These are phyloP conservation scores for Sebastes vulpes DNA, from an alignment of 2,797 vertebrate genomes.

Conservation along the genomic window DNA sequence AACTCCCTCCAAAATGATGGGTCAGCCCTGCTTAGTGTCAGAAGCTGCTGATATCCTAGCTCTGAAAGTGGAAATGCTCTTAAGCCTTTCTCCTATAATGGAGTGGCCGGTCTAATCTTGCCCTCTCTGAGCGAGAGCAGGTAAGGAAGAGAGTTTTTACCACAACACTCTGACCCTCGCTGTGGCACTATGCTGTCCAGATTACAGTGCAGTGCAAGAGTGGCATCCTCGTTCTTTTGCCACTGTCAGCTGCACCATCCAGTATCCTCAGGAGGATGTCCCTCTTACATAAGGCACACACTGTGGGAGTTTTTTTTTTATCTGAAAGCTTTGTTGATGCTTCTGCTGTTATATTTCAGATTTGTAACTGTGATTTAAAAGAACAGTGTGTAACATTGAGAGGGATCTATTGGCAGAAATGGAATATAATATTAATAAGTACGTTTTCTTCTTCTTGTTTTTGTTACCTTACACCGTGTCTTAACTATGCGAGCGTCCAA, in stretches of 20 bases:
- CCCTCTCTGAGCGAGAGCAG: constrained; percentile 69
- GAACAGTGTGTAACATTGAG: background rate
- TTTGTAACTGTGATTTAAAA: background rate
- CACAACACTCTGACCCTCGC: constrained; percentile 64
- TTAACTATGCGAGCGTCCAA: no score
- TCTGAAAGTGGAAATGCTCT: constrained; percentile 80
- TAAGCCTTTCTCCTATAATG: constrained; percentile 77
- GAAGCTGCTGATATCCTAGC: constrained; percentile 75
- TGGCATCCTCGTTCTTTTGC: constrained; percentile 27
- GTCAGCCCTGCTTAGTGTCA: constrained; percentile 82
- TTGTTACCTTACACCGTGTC: no score
- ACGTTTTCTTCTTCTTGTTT: no score
- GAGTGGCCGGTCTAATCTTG: constrained; percentile 76
- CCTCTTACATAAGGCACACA: constrained; percentile 43
- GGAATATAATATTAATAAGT: no score
- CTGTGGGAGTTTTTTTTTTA: constrained; percentile 54
- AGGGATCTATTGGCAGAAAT: no score
- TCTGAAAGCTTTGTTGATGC: constrained; percentile 26
- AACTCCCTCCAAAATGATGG: constrained; percentile 72
- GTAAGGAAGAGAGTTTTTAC: constrained; percentile 63
- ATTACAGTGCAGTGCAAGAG: constrained; percentile 47
- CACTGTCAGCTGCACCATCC: constrained; percentile 26
- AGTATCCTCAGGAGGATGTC: constrained; percentile 43
- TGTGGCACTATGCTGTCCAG: constrained; percentile 49
- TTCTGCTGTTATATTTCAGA: constrained; percentile 7